phyloP scores from a whole-genome alignment of 2,797 vertebrate genomes.

The Masticophis lateralis region DNA sequence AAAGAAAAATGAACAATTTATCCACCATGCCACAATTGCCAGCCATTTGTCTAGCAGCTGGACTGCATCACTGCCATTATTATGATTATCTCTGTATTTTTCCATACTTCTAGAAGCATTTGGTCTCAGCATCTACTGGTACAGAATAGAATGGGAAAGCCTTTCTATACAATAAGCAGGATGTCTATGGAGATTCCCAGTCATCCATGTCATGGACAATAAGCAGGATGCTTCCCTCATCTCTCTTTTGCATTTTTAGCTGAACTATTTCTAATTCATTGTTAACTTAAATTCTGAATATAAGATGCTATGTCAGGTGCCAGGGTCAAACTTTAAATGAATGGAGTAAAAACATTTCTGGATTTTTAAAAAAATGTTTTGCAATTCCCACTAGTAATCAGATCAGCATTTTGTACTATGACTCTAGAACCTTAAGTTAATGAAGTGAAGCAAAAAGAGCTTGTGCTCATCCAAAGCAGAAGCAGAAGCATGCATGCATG shows the following conservation, averaged over 20 bases:
- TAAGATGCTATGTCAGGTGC: not conserved
- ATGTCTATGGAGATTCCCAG: not conserved
- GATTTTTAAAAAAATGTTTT: not conserved
- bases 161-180: not conserved
- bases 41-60: too few relatives aligned
- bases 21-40: too few relatives aligned
- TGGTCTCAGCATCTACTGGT: not conserved
- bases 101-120: not conserved
- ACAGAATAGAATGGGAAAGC: not conserved
- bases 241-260: not conserved
- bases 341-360: not conserved
- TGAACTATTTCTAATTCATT: not conserved
- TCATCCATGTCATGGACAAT: not conserved
- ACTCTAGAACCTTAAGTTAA: not conserved
- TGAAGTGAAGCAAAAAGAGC: not conserved
- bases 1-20: not conserved
- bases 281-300: not conserved
- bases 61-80: not conserved
- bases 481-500: not conserved
- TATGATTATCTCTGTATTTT: not conserved
- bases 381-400: not conserved
- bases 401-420: not conserved
- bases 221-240: not conserved
- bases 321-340: not conserved
- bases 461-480: slow-evolving; percentile 34